Evolutionary conservation across 2,888 invertebrate genomes (phyloP), one percentile per base, ranked within the genome.

Genomic region (Macrophya alboannulata): DNA sequence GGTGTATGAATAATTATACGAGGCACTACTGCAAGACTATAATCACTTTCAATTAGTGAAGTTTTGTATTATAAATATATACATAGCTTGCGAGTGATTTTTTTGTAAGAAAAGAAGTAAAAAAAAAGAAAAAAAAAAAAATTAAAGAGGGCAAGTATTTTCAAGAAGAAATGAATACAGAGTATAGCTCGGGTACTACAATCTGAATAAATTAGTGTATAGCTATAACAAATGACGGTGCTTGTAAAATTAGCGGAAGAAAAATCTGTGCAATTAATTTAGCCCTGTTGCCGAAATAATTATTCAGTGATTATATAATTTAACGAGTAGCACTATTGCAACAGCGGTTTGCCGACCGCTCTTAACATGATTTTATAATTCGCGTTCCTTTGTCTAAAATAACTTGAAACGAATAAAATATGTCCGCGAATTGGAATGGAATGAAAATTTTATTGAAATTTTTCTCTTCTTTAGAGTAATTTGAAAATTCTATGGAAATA

Each of bases 271-370:
- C 51, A 77, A 77, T 77, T 77, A 77, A 51, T 77, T 77, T 37
- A 55, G 51, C 77, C 31, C 77, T 77, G 77, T 77, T 77, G 77
- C 51, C 51, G 31, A 77, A 48, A 77, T 77, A 77, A 77, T 77
- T 77, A 77, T 77, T 77, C 77, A 77, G 77, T 77, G 55, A 55
- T 77, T 77, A 51, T n/a, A 48, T 77, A 77, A 37, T 77, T 77
- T 51, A 51, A 77, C 55, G 37, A 77, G 51, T 37, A 77, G 77
- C 25, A 48, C 77, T 77, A 55, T 51, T 31, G 55, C 51, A 37
- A 55, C 17, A 77, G 77, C 31, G 21, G 45, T 74, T 25, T 25
- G 45, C 74, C 74, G 12, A 45, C 74, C 74, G 45, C 45, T 74
- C 45, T 74, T 74, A 74, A 43, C 74, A 21, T 74, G 74, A 45